These are phyloP conservation scores for Centropus unirufus DNA, from an alignment of 2,113 vertebrate species.

Conservation along the genomic window DNA sequence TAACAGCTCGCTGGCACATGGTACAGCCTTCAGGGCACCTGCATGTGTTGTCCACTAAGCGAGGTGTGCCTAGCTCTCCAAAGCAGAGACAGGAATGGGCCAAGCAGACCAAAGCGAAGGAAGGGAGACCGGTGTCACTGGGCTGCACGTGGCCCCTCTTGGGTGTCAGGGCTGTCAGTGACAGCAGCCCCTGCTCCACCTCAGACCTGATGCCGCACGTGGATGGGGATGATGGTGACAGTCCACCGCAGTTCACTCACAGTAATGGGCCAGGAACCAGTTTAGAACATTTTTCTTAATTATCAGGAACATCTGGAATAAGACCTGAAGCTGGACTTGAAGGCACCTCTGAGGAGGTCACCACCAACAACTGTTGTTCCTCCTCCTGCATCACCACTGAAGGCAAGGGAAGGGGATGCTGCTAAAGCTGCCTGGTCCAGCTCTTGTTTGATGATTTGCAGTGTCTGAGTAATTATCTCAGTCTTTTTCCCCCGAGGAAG, in stretches of 20 bases:
- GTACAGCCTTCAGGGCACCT: neutral
- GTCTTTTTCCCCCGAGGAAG: neutral
- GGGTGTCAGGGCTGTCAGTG: neutral
- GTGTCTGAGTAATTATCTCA: neutral
- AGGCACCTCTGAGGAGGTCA: neutral
- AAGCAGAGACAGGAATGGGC: neutral
- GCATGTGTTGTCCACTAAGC: neutral
- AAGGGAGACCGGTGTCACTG: neutral
- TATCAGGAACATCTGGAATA: neutral
- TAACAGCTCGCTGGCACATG: neutral
- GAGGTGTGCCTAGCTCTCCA: neutral
- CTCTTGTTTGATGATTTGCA: neutral
- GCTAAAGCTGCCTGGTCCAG: neutral
- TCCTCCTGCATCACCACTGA: neutral
- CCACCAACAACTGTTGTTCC: neutral
- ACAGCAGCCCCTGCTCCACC: neutral
- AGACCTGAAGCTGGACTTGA: neutral
- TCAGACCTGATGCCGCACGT: too few species aligned
- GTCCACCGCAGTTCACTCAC: neutral
- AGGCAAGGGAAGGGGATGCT: neutral
- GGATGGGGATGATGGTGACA: neutral
- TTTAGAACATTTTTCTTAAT: neutral
- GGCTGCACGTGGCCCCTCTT: neutral
- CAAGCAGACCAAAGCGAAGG: neutral
- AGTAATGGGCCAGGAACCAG: neutral